Evolutionary conservation across 2,888 invertebrate species (phyloP).

Genomic region (Pristionchus mayeri): DNA sequence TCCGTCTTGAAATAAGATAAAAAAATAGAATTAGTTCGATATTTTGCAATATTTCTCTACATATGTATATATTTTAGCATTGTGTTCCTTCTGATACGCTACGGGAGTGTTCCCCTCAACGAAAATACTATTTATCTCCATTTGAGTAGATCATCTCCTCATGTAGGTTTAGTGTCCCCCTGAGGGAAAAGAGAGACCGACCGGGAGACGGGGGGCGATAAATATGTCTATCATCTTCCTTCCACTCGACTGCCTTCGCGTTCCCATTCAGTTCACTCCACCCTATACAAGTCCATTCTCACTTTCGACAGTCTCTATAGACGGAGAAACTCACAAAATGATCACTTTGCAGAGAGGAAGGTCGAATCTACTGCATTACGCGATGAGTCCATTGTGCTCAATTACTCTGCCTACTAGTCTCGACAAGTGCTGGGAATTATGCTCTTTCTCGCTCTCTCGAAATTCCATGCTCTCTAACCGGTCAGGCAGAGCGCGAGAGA

Average conservation of each 20-base stretch:
- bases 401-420: background rate
- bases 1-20: too few relatives aligned
- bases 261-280: slow-evolving; percentile 28
- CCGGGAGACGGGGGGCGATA: slow-evolving; percentile 8
- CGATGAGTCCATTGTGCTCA: background rate
- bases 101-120: too few relatives aligned
- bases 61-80: too few relatives aligned
- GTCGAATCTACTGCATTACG: background rate
- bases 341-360: background rate
- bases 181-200: background rate
- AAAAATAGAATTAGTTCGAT: too few relatives aligned
- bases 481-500: too few relatives aligned
- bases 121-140: too few relatives aligned
- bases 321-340: background rate
- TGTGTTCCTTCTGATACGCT: too few relatives aligned
- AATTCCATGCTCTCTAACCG: too few relatives aligned
- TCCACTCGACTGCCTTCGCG: background rate
- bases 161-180: background rate
- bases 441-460: too few relatives aligned
- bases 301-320: slow-evolving; percentile 33
- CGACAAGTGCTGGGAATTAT: background rate
- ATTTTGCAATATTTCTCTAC: too few relatives aligned
- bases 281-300: slow-evolving; percentile 38
- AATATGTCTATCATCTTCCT: slow-evolving; percentile 43
- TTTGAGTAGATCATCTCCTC: background rate